These are phyloP conservation scores for Argyresthia albistria DNA, from an alignment of 2,888 invertebrate genomes.

Conservation along the genomic window DNA sequence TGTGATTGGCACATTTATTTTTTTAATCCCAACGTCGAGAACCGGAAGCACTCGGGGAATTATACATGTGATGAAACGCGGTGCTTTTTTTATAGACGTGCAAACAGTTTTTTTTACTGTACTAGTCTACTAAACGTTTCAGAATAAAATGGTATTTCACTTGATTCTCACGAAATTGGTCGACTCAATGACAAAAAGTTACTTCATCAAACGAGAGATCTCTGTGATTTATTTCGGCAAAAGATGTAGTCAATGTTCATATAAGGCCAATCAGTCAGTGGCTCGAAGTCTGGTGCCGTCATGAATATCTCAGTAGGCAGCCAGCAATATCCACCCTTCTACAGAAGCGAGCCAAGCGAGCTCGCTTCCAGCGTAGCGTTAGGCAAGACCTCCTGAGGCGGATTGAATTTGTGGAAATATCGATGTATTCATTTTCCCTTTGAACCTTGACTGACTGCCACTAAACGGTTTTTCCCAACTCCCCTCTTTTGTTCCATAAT, in stretches of 20 bases:
- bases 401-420: conserved; percentile 4
- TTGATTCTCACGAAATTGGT: too few relatives aligned
- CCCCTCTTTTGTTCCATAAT: not conserved
- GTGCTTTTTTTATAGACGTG: too few relatives aligned
- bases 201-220: too few relatives aligned
- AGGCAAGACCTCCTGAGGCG: conserved; percentile 6
- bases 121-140: too few relatives aligned
- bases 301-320: conserved; percentile 49
- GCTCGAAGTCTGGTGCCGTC: conserved; percentile 31
- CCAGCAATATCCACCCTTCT: conserved; percentile 34
- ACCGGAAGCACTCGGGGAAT: too few relatives aligned
- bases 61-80: too few relatives aligned
- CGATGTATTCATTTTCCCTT: conserved; percentile 6
- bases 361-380: conserved; percentile 1
- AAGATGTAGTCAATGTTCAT: conserved; percentile 27
- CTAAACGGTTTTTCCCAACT: not conserved
- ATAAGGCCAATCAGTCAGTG: conserved; percentile 52
- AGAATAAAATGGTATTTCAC: too few relatives aligned
- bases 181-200: too few relatives aligned
- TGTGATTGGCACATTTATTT: too few relatives aligned
- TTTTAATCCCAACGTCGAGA: too few relatives aligned
- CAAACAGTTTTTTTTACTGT: too few relatives aligned
- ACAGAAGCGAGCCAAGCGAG: not conserved
- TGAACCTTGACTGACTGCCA: conserved; percentile 1
- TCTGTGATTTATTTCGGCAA: not conserved